These are phyloP conservation scores for Octonoba sinensis DNA, from an alignment of 2,888 invertebrate genomes.

Conservation along the genomic window DNA sequence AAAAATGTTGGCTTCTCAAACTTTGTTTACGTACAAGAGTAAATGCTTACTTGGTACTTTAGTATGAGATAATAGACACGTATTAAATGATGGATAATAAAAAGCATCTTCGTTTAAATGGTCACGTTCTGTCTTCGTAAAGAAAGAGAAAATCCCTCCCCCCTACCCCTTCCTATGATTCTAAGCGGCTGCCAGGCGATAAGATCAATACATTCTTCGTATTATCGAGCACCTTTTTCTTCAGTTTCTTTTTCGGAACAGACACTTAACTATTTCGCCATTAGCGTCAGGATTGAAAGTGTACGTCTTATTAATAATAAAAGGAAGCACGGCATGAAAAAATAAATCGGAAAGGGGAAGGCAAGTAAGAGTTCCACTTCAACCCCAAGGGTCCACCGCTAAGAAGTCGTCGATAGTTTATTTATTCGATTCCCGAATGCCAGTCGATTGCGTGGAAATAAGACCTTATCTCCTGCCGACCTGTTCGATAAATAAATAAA, in stretches of 20 bases:
- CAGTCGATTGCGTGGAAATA: conserved; percentile 46
- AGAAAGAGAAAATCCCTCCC: not conserved
- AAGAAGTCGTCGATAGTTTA: conserved; percentile 44
- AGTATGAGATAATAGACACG: too few relatives aligned
- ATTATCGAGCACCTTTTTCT: conserved; percentile 22
- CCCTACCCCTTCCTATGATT: not conserved
- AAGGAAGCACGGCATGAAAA: not conserved
- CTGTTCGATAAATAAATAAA: conserved; percentile 59
- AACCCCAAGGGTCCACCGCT: conserved; percentile 26
- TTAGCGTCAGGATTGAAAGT: conserved; percentile 35
- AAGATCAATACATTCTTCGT: conserved; percentile 11
- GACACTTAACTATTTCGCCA: conserved; percentile 53
- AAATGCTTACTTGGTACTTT: not conserved
- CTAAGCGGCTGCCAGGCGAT: conserved; percentile 23
- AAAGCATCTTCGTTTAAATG: conserved; percentile 11
- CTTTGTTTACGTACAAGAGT: not conserved
- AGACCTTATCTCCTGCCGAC: conserved; percentile 37
- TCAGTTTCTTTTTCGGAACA: not conserved
- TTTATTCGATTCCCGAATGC: conserved; percentile 54
- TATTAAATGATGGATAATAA: too few relatives aligned
- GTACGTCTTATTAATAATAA: conserved; percentile 12
- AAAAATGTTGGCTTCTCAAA: not conserved
- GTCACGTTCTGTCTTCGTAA: conserved; percentile 23
- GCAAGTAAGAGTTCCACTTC: not conserved
- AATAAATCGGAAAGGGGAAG: conserved; percentile 2